phyloP scores from a whole-genome alignment of 37 sponge, comb jelly and placozoan species.

The Diacarnus erythraeanus region DNA sequence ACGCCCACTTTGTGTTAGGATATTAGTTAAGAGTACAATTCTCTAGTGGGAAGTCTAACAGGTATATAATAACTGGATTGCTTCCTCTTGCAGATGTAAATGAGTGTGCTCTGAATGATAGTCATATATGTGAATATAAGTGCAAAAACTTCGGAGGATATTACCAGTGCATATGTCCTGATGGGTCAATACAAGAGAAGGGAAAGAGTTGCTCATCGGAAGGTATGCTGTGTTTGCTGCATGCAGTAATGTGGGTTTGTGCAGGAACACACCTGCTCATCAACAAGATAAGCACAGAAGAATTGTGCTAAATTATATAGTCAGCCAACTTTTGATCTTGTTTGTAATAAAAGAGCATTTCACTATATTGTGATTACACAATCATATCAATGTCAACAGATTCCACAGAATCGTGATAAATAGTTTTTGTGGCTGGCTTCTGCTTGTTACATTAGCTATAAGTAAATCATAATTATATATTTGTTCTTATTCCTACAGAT shows the following conservation, averaged over 20 bases:
- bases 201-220: neutral
- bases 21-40: no score
- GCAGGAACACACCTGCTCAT: neutral
- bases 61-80: no score
- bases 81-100: slow-evolving; percentile 57
- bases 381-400: neutral
- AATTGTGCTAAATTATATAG: neutral
- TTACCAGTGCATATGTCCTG: slow-evolving; percentile 25
- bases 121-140: slow-evolving; percentile 24
- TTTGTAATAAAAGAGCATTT: neutral
- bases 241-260: neutral
- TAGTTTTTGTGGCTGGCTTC: no score
- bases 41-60: no score
- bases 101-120: slow-evolving; percentile 58
- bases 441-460: no score
- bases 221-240: neutral
- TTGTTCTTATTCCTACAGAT: neutral
- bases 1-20: no score
- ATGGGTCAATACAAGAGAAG: slow-evolving; percentile 20
- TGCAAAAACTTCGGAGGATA: slow-evolving; percentile 37
- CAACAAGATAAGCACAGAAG: neutral
- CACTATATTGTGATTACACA: neutral
- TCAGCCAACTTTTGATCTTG: neutral
- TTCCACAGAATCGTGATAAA: no score
- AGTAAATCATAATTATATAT: no score